Base-by-base conservation (phyloP, 2,797 vertebrate species). In the Sebastes vulpes region DNA sequence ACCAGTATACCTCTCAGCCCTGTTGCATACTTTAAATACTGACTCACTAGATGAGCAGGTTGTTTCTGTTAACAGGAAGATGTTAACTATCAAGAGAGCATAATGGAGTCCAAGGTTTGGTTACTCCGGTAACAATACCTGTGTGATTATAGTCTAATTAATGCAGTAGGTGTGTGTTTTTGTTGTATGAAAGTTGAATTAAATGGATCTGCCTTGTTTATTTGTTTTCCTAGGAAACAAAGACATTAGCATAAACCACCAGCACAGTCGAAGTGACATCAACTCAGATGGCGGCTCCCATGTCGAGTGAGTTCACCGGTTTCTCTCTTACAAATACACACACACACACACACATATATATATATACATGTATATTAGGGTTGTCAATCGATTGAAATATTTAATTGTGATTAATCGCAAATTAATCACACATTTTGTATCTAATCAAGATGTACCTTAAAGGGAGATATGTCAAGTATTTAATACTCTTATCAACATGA, bases 261-360 rank as follows among this genome's bases (percentile, higher is more conserved):
- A 89, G 76, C 89, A 95, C 82, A 93, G 91, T 46, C 79, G 79
- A 25, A 94, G 92, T 65, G 93, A 95, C 75, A 42, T 88, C 50
- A 65, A 4, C 4, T 6, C 80, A 9, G 87, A 90, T 0, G 58
- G 72, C 32, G 53, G 74, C 38, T 1, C 88, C 5, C 28, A 92
- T 1, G 7, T 26, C 4, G 85, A 93, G 95, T 95, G 70, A 94
- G 95, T 90, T 76, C 20, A 31, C 60, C 9, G 2, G 46, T 57
- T 21, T 64, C 7, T 26, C 18, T 10, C 28, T 56, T 9, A 31
- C 29, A 32, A 11, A 28, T 5, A 35, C 23, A 48, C 63, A 65
- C 63, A 65, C 38, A 25, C 32, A 2, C 32, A 2, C 10, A 11
- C 31, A 32, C 3, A 32, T 1, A 32, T 31, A 31, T 31, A 31